Evolutionary conservation across 2,888 invertebrate genomes (phyloP).

Genomic region (Mimachlamys varia): DNA sequence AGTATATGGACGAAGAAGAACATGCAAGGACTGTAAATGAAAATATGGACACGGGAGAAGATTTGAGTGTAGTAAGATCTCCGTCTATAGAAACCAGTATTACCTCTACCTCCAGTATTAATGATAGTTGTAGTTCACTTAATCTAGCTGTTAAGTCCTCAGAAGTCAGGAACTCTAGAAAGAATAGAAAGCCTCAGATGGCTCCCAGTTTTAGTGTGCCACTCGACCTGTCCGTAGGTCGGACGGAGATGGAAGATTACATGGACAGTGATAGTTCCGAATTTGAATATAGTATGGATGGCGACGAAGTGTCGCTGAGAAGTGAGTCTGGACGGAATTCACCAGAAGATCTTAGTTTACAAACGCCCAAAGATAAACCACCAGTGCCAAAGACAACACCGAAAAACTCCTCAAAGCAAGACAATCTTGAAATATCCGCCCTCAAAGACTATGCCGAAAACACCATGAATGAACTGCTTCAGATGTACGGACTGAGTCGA

Average conservation of each 20-base stretch:
- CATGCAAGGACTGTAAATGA: background rate
- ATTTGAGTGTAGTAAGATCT: background rate
- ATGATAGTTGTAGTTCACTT: conserved; percentile 14
- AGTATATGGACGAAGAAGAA: conserved; percentile 36
- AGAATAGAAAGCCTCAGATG: background rate
- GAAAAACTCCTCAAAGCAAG: conserved; percentile 41
- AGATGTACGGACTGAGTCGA: conserved; percentile 90
- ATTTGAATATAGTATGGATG: conserved; percentile 19
- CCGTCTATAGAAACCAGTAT: background rate
- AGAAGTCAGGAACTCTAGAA: background rate
- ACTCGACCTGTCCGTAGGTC: background rate
- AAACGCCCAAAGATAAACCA: background rate
- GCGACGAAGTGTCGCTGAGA: background rate
- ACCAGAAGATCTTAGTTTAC: background rate
- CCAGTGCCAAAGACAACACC: conserved; percentile 9
- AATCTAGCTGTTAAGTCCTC: background rate
- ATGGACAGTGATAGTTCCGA: conserved; percentile 19
- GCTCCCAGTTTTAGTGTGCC: background rate
- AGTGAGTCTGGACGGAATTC: conserved; percentile 11
- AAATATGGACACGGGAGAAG: conserved; percentile 7
- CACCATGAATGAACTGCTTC: conserved; percentile 90
- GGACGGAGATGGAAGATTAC: background rate
- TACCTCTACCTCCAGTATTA: background rate
- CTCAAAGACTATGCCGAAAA: conserved; percentile 90
- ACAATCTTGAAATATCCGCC: conserved; percentile 49